Conservation (phyloP, 1,140 invertebrate genomes). For the Apocrypta bakeri region DNA sequence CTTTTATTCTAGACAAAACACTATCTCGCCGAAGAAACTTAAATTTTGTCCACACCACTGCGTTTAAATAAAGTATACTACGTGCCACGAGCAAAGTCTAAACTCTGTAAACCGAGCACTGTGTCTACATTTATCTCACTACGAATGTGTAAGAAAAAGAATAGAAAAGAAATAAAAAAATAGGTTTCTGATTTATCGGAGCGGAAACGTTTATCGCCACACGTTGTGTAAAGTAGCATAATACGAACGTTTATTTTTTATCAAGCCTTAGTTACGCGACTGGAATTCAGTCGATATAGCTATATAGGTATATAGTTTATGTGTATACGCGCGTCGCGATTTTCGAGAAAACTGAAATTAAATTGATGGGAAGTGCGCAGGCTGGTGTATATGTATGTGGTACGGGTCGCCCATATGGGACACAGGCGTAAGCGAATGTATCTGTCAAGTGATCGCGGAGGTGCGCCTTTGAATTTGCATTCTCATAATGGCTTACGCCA, state of each 20-base stretch:
- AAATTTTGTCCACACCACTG: neutral
- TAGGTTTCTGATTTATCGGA: neutral
- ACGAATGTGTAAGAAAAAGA: neutral
- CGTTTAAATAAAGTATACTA: neutral
- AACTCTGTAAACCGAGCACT: neutral
- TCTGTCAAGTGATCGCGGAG: neutral
- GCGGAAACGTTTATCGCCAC: slow-evolving; percentile 1
- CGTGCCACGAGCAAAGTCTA: neutral
- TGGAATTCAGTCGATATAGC: neutral
- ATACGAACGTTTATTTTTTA: neutral
- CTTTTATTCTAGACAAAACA: neutral
- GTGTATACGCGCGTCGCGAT: neutral
- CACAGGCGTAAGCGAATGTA: neutral
- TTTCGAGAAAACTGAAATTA: neutral
- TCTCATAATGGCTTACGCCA: neutral
- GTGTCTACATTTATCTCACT: neutral
- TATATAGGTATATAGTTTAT: too few relatives aligned
- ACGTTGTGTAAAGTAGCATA: neutral
- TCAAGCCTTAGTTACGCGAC: neutral
- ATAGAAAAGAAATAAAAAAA: neutral
- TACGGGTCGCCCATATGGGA: neutral
- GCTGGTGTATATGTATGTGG: too few relatives aligned
- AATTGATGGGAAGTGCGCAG: neutral
- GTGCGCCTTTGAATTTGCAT: neutral
- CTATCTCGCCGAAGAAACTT: neutral